Evolutionary conservation across 2,888 invertebrate genomes (phyloP).

Genomic region (Icerya purchasi): DNA sequence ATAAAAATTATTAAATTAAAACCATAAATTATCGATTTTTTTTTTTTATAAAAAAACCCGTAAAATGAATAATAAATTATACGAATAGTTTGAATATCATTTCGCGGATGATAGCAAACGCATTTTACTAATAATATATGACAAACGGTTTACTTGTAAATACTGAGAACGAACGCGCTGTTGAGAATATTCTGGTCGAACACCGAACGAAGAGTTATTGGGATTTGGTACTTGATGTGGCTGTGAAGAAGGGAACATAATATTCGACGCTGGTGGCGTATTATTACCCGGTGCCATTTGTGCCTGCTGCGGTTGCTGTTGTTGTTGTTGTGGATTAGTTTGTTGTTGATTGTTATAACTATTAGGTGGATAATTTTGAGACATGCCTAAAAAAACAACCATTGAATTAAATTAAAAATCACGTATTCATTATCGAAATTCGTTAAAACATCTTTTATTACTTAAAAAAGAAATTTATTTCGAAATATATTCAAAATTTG

Average conservation of each 20-base stretch:
- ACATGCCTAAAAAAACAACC: constrained; percentile 29
- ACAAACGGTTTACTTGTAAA: constrained; percentile 21
- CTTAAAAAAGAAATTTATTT: no score
- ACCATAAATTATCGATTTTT: no score
- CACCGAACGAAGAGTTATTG: constrained; percentile 6
- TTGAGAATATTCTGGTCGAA: constrained; percentile 18
- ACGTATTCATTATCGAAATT: no score
- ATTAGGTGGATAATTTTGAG: background rate
- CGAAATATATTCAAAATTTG: no score
- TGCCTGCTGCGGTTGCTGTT: constrained; percentile 18
- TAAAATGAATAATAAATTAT: no score
- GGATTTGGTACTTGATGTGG: constrained; percentile 5
- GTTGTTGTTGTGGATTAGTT: constrained; percentile 15
- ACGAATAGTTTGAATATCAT: no score
- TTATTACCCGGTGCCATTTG: constrained; percentile 12
- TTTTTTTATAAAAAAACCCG: no score
- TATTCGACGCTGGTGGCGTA: constrained; percentile 1
- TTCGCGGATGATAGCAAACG: no score
- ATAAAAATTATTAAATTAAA: no score
- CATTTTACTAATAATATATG: no score
- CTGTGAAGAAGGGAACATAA: constrained; percentile 6
- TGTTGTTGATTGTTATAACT: constrained; percentile 16
- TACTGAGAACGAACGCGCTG: constrained; percentile 20
- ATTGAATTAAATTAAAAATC: no score
- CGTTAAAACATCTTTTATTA: no score